Percentiles rank a stretch among this genome's conserved stretches.
Evolutionary conservation across 1,140 invertebrate species (phyloP).

Genomic region (Drosophila littoralis): DNA sequence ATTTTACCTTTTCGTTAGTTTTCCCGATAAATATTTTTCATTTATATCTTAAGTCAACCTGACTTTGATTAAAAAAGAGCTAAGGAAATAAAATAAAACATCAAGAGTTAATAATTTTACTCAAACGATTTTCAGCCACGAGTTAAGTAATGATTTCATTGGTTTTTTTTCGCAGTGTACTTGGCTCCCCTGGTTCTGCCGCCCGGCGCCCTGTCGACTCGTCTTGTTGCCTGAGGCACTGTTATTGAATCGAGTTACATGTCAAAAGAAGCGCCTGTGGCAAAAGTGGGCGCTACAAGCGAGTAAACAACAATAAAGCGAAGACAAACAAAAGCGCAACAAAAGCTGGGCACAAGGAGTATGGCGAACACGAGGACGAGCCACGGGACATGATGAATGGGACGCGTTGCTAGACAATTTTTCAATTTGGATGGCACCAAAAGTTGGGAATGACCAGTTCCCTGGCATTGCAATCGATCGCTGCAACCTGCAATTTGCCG

Average conservation of each 20-base stretch:
- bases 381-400: constrained; percentile 69
- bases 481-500: constrained; percentile 78
- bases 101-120: too few relatives aligned
- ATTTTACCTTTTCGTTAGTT: too few relatives aligned
- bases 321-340: constrained; percentile 80
- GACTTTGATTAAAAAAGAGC: too few relatives aligned
- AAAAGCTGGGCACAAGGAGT: constrained; percentile 34
- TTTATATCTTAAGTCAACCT: too few relatives aligned
- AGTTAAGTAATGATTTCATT: too few relatives aligned
- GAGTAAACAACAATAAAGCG: constrained; percentile 81
- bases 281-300: constrained; percentile 61
- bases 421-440: constrained; percentile 74
- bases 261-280: constrained; percentile 71
- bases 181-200: background rate
- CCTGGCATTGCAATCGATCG: constrained; percentile 54
- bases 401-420: constrained; percentile 79
- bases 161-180: background rate
- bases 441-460: constrained; percentile 21
- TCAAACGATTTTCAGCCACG: too few relatives aligned
- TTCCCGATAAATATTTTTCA: too few relatives aligned
- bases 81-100: too few relatives aligned
- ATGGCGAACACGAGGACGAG: constrained; percentile 1
- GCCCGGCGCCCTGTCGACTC: constrained; percentile 7
- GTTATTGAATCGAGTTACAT: constrained; percentile 76
- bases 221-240: constrained; percentile 20